A percentile compares a stretch with the other conserved stretches of the same genome.
phyloP scores from a whole-genome alignment of 1,140 invertebrate genomes.

The Brachionus koreanus region DNA sequence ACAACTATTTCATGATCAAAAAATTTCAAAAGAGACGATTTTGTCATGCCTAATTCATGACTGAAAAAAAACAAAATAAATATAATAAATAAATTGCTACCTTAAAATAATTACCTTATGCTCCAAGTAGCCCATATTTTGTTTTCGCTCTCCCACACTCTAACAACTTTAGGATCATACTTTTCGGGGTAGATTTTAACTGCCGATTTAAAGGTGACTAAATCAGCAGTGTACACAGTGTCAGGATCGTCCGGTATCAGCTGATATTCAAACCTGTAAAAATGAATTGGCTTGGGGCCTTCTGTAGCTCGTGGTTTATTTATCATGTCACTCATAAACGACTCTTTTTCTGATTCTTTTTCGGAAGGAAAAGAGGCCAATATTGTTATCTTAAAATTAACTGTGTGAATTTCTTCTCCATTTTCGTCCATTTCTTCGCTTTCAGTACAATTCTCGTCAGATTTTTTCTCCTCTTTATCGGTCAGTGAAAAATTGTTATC shows the following conservation, averaged over 20 bases:
- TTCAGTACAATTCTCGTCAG: neutral
- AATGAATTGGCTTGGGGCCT: constrained; percentile 47
- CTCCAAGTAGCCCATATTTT: constrained; percentile 56
- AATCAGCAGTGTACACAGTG: constrained; percentile 50
- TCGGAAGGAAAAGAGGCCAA: constrained; percentile 30
- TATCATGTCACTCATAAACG: neutral
- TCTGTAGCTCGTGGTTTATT: neutral
- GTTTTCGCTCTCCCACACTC: constrained; percentile 55
- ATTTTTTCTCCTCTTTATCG: constrained; percentile 9
- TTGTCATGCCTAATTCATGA: constrained; percentile 52
- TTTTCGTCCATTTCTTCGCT: constrained; percentile 23
- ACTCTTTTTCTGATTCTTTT: constrained; percentile 27
- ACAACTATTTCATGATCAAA: constrained; percentile 53
- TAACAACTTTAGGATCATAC: constrained; percentile 51
- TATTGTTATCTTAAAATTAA: neutral
- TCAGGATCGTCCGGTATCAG: constrained; percentile 52
- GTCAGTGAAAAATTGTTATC: constrained; percentile 20
- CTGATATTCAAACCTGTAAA: constrained; percentile 56
- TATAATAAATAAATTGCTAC: neutral
- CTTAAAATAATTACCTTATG: constrained; percentile 48
- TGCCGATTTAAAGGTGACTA: constrained; percentile 54
- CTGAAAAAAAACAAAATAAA: constrained; percentile 47
- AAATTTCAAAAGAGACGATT: constrained; percentile 52
- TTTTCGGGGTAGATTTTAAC: constrained; percentile 55
- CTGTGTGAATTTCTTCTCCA: neutral